These are phyloP conservation scores for Lytechinus pictus DNA, from an alignment of 35 echinoderm and acorn worm genomes.

Conservation along the genomic window DNA sequence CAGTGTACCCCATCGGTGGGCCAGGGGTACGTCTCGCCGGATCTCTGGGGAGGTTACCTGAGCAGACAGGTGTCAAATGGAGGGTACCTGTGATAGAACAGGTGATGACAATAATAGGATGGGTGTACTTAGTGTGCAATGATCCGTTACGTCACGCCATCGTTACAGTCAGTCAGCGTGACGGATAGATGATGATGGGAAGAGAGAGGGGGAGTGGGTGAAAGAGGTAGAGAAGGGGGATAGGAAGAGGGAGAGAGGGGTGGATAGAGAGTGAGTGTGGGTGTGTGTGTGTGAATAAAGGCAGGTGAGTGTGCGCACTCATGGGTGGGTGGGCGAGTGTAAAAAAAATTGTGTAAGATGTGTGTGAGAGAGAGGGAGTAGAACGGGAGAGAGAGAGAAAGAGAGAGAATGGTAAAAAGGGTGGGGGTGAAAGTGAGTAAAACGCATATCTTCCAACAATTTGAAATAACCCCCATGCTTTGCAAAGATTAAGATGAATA, in stretches of 20 bases:
- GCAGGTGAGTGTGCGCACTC: too few relatives aligned
- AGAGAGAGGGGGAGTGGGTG: neutral
- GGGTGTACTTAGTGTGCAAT: neutral
- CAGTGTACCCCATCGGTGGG: neutral
- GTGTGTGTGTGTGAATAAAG: neutral
- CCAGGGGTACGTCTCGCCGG: neutral
- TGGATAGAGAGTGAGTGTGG: neutral
- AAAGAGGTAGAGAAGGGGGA: neutral
- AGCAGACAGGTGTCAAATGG: neutral
- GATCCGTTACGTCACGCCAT: neutral
- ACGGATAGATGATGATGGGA: neutral
- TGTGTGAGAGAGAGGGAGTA: too few relatives aligned
- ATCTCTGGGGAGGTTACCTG: neutral
- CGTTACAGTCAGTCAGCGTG: neutral
- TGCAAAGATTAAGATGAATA: too few relatives aligned
- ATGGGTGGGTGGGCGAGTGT: too few relatives aligned
- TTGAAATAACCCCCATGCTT: too few relatives aligned
- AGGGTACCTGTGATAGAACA: neutral
- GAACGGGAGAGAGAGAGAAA: too few relatives aligned
- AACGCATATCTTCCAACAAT: too few relatives aligned
- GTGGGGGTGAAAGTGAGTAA: too few relatives aligned
- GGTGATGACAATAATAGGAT: neutral
- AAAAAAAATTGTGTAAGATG: neutral
- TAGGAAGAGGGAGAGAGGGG: neutral
- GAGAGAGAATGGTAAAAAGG: too few relatives aligned